phyloP scores from a whole-genome alignment of 2,888 invertebrate species.

The Dicranocentrus wangi region DNA sequence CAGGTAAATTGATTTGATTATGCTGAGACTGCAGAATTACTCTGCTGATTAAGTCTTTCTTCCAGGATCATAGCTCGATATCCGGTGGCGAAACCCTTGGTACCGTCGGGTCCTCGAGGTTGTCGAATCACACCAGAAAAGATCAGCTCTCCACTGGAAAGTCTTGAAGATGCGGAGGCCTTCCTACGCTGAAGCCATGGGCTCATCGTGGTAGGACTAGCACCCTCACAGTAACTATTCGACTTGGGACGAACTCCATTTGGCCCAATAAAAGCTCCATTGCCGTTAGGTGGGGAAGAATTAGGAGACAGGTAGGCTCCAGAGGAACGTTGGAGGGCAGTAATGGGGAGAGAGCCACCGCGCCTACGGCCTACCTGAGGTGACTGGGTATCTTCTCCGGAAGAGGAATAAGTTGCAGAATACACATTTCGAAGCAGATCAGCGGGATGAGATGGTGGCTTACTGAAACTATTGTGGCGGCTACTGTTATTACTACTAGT shows the following conservation, averaged over 20 bases:
- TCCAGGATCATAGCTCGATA: constrained; percentile 68
- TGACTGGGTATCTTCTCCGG: constrained; percentile 46
- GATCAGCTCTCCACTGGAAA: constrained; percentile 67
- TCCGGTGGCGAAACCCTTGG: constrained; percentile 68
- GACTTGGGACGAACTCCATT: constrained; percentile 70
- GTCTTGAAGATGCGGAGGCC: constrained; percentile 67
- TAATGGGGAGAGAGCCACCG: constrained; percentile 70
- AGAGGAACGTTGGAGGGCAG: constrained; percentile 56
- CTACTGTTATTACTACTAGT: constrained; percentile 58
- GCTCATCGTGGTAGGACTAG: constrained; percentile 68
- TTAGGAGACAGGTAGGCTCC: constrained; percentile 63
- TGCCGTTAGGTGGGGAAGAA: constrained; percentile 65
- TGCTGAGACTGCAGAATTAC: constrained; percentile 63
- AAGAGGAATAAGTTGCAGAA: constrained; percentile 37
- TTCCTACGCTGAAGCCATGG: constrained; percentile 72
- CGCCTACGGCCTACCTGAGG: constrained; percentile 66
- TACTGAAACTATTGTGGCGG: constrained; percentile 69
- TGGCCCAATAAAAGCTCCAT: constrained; percentile 55
- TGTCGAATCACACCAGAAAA: constrained; percentile 69
- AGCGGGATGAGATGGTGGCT: constrained; percentile 60
- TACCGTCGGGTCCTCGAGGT: constrained; percentile 72
- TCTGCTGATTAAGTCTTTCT: constrained; percentile 66
- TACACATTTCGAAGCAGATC: constrained; percentile 63
- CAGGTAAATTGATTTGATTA: constrained; percentile 33
- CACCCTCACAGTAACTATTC: constrained; percentile 72